Evolutionary conservation across 2,113 vertebrate genomes (phyloP).

Genomic region (Esox niger): DNA sequence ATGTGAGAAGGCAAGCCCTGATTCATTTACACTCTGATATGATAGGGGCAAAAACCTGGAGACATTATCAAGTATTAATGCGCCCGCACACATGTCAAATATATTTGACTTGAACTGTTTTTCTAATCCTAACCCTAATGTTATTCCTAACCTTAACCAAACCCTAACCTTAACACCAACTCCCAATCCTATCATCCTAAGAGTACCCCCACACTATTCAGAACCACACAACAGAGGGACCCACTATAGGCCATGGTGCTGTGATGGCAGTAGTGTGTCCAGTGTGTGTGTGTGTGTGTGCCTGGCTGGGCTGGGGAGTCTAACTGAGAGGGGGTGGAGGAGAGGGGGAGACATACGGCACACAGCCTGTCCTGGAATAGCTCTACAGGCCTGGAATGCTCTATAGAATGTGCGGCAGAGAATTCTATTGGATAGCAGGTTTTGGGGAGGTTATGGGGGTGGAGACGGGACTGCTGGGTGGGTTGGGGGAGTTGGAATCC

Average conservation of each 20-base stretch:
- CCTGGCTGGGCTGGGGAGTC: slow-evolving; percentile 9
- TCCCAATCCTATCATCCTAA: no score
- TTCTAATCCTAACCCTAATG: no score
- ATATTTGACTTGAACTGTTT: no score
- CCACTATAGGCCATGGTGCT: no score
- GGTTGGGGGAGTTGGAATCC: slow-evolving; percentile 42
- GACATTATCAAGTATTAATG: neutral
- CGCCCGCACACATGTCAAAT: neutral
- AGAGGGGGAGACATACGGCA: slow-evolving; percentile 19
- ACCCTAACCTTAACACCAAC: no score
- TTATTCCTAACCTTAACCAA: no score
- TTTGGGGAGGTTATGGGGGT: slow-evolving; percentile 7
- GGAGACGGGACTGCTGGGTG: slow-evolving; percentile 25
- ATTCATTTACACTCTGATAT: slow-evolving; percentile 9
- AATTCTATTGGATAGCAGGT: slow-evolving; percentile 42
- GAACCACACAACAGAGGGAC: neutral
- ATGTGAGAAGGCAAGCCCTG: slow-evolving; percentile 44
- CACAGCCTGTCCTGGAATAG: slow-evolving; percentile 69
- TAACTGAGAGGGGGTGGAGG: slow-evolving; percentile 18
- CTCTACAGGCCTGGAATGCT: slow-evolving; percentile 66
- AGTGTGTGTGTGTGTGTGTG: slow-evolving; percentile 9
- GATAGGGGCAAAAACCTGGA: no score
- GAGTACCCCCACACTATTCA: no score
- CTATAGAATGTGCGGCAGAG: slow-evolving; percentile 49
- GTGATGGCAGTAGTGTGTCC: slow-evolving; percentile 14